Conservation (phyloP, 2,113 vertebrate species). For the Echinops telfairi region DNA sequence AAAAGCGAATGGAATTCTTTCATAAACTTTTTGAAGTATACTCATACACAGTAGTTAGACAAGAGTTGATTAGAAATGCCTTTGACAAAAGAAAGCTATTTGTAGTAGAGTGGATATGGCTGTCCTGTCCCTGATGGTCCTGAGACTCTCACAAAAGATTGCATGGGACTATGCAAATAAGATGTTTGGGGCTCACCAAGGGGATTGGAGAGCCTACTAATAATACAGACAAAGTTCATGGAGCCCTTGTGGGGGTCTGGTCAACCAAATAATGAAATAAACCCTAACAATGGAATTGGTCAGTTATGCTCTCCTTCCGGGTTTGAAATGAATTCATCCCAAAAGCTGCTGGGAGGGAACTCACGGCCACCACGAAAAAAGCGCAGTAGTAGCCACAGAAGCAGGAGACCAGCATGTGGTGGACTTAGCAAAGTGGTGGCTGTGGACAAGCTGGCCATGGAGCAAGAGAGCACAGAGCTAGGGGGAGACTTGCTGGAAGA, state of each 20-base stretch:
- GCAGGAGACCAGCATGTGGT: not conserved
- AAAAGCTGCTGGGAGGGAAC: not conserved
- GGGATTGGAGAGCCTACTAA: not conserved
- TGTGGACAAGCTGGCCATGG: not conserved
- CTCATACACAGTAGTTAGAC: no score
- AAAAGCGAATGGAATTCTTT: no score
- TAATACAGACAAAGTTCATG: not conserved
- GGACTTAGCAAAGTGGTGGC: no score
- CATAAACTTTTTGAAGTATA: no score
- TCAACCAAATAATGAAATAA: not conserved
- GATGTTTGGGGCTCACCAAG: not conserved
- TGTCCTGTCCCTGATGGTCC: not conserved
- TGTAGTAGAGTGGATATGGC: not conserved
- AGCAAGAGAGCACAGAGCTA: not conserved
- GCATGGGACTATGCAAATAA: not conserved
- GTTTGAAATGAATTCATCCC: not conserved
- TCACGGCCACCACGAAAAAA: not conserved
- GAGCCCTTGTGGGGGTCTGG: not conserved
- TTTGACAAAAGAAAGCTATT: conserved; percentile 7
- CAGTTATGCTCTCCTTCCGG: not conserved
- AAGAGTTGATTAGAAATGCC: not conserved
- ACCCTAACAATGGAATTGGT: not conserved
- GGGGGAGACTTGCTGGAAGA: not conserved
- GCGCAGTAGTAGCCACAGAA: not conserved
- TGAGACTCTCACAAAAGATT: not conserved